Percentiles rank a stretch among this genome's conserved stretches.
Evolutionary conservation across 2,113 vertebrate genomes (phyloP).

Genomic region (Lepidothrix coronata): DNA sequence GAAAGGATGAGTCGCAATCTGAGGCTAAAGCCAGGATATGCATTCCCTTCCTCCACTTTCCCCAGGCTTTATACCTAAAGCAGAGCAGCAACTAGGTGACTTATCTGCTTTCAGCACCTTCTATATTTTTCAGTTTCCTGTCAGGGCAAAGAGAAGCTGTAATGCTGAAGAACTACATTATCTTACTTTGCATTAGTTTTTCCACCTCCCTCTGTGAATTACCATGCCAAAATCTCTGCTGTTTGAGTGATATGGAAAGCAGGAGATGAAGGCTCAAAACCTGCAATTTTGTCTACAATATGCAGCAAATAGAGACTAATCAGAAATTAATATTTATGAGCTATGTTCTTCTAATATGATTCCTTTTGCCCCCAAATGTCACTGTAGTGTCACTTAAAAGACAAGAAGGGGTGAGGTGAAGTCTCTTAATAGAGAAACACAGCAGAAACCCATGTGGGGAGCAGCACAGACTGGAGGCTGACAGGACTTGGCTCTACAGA

Average conservation of each 20-base stretch:
- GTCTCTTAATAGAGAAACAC: not conserved
- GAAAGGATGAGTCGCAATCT: not conserved
- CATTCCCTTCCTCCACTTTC: not conserved
- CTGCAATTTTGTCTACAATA: not conserved
- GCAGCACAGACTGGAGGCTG: not conserved
- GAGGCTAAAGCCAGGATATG: not conserved
- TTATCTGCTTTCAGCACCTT: not conserved
- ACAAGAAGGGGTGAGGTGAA: not conserved
- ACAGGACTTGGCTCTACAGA: not conserved
- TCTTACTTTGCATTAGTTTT: not conserved
- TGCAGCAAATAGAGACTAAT: not conserved
- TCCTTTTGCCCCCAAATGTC: not conserved
- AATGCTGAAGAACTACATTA: not conserved
- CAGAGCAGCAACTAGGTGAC: not conserved
- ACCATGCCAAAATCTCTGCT: not conserved
- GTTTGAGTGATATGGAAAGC: not conserved
- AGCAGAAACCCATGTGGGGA: not conserved
- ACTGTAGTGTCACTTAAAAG: not conserved
- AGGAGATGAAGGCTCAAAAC: not conserved
- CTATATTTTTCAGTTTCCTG: not conserved
- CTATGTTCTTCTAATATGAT: not conserved
- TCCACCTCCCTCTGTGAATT: not conserved
- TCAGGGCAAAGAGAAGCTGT: not conserved
- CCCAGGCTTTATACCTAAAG: not conserved
- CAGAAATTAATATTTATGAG: not conserved